Evolutionary conservation across 2,797 vertebrate species (phyloP), one percentile per base, ranked within the genome.

Genomic region (Garrulus glandarius): DNA sequence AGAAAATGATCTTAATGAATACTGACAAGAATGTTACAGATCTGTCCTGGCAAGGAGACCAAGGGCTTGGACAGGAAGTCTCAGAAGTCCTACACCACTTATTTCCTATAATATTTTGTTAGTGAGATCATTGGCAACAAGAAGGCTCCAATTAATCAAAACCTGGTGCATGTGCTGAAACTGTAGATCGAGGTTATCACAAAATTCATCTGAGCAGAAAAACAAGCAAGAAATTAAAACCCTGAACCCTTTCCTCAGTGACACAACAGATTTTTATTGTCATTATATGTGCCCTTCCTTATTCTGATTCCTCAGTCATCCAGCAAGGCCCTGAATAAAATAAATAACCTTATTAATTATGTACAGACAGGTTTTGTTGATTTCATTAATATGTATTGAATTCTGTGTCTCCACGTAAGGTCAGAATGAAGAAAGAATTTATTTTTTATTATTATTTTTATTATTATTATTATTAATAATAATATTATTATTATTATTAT

Each of bases 341-440:
- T 7, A 86, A 85, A 89, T 78, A 67, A 86, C 46, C 46, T 67
- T 71, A 81, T 94, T 90, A 87, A 88, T 87, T 86, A 84, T 55
- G 67, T 49, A 81, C 83, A 81, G 74, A 49, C 36, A 49, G 41
- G 43, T 90, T 74, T 81, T 74, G 65, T 71, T 91, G 49, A 86
- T 79, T 81, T 84, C 81, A 86, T 87, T 78, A 91, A 37, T 85
- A 80, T 32, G 55, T 50, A 67, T 59, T 69, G 65, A 85, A 72
- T 47, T 68, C 68, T 37, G 50, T 49, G 49, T 57, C 59, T 72
- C 79, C 70, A 63, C 13, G 2, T 27, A 37, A 78, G 69, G 67
- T 65, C 59, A 82, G 76, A 93, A 44, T 30, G 36, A 46, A 61
- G 63, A 64, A 86, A 88, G 68, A 64, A 53, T n/a, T 79, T 36